Conservation (phyloP, 2,113 vertebrate genomes). For the Gallinago media region DNA sequence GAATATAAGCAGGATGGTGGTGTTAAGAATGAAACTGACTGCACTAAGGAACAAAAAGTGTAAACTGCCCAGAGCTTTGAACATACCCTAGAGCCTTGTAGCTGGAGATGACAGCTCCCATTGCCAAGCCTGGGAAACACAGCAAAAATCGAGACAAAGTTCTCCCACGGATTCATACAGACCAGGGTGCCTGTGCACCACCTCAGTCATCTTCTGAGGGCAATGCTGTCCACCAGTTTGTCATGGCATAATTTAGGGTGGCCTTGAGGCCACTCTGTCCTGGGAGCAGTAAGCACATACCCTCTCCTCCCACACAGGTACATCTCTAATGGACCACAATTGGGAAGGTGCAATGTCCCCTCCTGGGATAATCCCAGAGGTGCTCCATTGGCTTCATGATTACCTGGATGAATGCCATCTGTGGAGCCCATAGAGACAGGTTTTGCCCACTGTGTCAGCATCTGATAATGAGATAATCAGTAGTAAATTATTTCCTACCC, state of each 20-base stretch:
- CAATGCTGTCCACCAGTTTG: background rate
- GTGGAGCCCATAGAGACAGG: background rate
- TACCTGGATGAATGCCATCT: background rate
- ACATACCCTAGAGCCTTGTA: background rate
- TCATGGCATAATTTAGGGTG: background rate
- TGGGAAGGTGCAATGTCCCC: background rate
- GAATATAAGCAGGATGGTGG: background rate
- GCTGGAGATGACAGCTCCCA: background rate
- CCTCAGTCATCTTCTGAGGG: background rate
- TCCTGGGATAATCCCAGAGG: background rate
- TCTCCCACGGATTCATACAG: rapidly evolving
- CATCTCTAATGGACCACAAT: background rate
- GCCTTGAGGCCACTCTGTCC: background rate
- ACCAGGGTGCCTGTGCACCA: no score
- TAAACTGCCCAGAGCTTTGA: background rate
- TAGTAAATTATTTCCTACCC: background rate
- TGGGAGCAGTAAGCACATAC: background rate
- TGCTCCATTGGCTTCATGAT: background rate
- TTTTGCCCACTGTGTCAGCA: background rate
- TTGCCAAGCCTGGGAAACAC: background rate
- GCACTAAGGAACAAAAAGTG: background rate
- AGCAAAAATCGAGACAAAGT: rapidly evolving
- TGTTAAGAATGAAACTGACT: background rate
- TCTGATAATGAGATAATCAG: background rate
- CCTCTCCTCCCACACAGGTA: background rate